These are phyloP conservation scores for Calyptommatus sinebrachiatus DNA, from an alignment of 2,113 vertebrate species.

Conservation along the genomic window DNA sequence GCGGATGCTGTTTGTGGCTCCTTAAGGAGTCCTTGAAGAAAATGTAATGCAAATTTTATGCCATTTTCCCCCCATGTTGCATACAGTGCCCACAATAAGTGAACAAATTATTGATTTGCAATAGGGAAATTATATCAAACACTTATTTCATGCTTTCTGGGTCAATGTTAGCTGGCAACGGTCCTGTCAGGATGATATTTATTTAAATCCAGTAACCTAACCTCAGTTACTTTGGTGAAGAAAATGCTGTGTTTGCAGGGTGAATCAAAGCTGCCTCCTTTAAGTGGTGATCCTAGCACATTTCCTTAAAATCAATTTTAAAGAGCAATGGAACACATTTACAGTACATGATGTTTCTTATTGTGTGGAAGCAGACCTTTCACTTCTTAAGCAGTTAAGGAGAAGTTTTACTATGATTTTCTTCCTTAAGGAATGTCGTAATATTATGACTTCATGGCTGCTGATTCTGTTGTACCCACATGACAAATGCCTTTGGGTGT, in stretches of 20 bases:
- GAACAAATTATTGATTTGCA: slow-evolving; percentile 62
- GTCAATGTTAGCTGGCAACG: slow-evolving; percentile 47
- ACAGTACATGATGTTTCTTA: background rate
- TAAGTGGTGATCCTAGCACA: slow-evolving; percentile 10
- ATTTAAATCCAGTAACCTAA: slow-evolving; percentile 30
- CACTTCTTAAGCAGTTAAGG: slow-evolving; percentile 11
- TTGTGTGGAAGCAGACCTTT: background rate
- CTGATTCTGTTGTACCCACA: background rate
- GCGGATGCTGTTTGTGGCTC: slow-evolving; percentile 1
- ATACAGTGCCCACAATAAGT: slow-evolving; percentile 44
- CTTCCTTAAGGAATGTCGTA: slow-evolving; percentile 1
- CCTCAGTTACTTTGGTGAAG: background rate
- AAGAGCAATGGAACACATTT: slow-evolving; percentile 15
- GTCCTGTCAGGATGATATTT: slow-evolving; percentile 30
- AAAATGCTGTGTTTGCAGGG: slow-evolving; percentile 15
- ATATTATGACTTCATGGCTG: slow-evolving; percentile 7
- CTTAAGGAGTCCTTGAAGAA: slow-evolving; percentile 56
- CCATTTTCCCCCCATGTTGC: slow-evolving; percentile 43
- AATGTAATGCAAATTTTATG: slow-evolving; percentile 58
- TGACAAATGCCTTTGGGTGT: background rate
- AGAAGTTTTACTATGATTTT: background rate
- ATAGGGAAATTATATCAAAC: slow-evolving; percentile 57
- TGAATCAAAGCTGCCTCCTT: slow-evolving; percentile 4
- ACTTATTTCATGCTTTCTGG: slow-evolving; percentile 48
- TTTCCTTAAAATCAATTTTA: slow-evolving; percentile 23